These are phyloP conservation scores for Acanthurus leucopareius DNA, from an alignment of 2,797 vertebrate species.

Conservation along the genomic window DNA sequence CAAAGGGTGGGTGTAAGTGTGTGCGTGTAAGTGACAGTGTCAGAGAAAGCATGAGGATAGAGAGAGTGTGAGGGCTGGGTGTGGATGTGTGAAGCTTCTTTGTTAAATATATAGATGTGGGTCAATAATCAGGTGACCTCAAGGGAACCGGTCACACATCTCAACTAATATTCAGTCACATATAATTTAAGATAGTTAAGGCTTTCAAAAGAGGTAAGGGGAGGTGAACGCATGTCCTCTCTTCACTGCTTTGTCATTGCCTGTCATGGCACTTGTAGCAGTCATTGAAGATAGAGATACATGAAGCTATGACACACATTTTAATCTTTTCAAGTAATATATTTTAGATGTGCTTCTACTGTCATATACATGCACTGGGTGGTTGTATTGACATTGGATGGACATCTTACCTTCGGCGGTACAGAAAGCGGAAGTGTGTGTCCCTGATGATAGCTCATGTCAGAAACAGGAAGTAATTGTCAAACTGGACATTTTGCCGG, in stretches of 20 bases:
- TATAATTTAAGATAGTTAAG: neutral
- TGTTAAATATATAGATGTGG: constrained; percentile 5
- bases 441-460: constrained; percentile 68
- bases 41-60: constrained; percentile 12
- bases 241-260: neutral
- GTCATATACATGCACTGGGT: constrained; percentile 26
- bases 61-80: constrained; percentile 2
- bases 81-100: constrained; percentile 1
- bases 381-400: constrained; percentile 40
- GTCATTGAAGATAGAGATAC: neutral
- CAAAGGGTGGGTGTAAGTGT: constrained; percentile 25
- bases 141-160: constrained; percentile 12
- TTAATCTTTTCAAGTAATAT: neutral
- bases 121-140: neutral
- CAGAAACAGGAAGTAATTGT: constrained; percentile 73
- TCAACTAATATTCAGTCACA: constrained; percentile 17
- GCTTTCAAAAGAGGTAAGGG: neutral
- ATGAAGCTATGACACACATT: neutral
- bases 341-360: neutral
- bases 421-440: constrained; percentile 81
- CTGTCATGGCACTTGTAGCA: neutral
- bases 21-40: constrained; percentile 1
- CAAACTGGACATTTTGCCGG: constrained; percentile 48
- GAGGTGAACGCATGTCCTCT: neutral
- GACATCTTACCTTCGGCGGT: constrained; percentile 48